Evolutionary conservation across 2,888 invertebrate genomes (phyloP).

Genomic region (Polia nebulosa): DNA sequence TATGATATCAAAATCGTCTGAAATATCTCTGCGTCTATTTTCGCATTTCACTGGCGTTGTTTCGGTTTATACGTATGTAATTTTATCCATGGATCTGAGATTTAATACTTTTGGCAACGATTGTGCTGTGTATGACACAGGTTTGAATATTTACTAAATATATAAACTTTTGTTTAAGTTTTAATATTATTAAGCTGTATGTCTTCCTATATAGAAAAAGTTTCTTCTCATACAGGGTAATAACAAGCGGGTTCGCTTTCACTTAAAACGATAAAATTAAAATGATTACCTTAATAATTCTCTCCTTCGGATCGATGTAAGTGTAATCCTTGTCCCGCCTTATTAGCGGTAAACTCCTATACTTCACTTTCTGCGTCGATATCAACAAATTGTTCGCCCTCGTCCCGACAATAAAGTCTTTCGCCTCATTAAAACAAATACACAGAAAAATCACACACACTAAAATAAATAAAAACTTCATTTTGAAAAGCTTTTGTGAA

Average conservation of each 20-base stretch:
- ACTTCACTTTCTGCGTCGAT: conserved; percentile 82
- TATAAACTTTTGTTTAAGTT: background rate
- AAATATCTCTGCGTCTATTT: conserved; percentile 46
- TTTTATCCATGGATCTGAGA: conserved; percentile 24
- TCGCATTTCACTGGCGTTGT: conserved; percentile 34
- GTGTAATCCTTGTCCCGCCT: conserved; percentile 83
- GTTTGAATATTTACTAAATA: background rate
- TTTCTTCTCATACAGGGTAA: background rate
- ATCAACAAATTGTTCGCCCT: conserved; percentile 84
- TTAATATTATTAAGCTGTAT: background rate
- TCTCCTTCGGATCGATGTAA: conserved; percentile 81
- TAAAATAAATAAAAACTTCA: conserved; percentile 75
- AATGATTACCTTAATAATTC: conserved; percentile 82
- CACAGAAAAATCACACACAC: conserved; percentile 75
- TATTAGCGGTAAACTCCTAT: conserved; percentile 76
- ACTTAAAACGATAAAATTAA: conserved; percentile 21
- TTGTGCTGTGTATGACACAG: background rate
- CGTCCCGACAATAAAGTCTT: conserved; percentile 82
- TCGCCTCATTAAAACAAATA: conserved; percentile 76
- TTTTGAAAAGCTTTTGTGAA: conserved; percentile 64
- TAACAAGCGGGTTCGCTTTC: background rate
- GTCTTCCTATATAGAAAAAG: background rate
- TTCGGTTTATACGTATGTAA: conserved; percentile 21
- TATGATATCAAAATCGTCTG: conserved; percentile 52
- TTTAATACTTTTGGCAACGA: conserved; percentile 18